phyloP scores from a whole-genome alignment of 2,888 invertebrate genomes.

The Apodemia mormo region DNA sequence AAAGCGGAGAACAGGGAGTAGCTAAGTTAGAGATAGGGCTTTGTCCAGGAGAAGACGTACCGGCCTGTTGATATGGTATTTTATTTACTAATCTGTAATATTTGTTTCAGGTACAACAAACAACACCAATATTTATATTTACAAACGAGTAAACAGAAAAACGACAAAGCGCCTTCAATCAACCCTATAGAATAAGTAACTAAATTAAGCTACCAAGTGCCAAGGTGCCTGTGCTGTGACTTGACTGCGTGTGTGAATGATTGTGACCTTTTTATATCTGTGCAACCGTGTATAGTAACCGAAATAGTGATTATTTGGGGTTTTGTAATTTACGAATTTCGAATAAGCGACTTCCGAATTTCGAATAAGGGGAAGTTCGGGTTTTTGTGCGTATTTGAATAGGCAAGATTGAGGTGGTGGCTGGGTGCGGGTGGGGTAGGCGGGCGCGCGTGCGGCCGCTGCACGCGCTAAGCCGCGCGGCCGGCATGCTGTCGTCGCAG shows the following conservation, averaged over 20 bases:
- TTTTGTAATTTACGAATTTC: background rate
- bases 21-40: too few relatives aligned
- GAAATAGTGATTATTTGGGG: background rate
- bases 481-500: slow-evolving; percentile 78
- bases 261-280: slow-evolving; percentile 24
- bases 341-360: too few relatives aligned
- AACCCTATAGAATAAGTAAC: slow-evolving; percentile 59
- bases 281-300: slow-evolving; percentile 10
- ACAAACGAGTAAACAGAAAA: slow-evolving; percentile 44
- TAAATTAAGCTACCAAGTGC: slow-evolving; percentile 56
- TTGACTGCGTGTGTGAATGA: slow-evolving; percentile 20
- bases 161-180: slow-evolving; percentile 71
- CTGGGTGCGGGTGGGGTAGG: slow-evolving; percentile 77
- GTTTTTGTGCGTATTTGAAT: slow-evolving; percentile 30
- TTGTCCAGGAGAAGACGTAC: too few relatives aligned
- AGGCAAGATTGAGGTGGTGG: slow-evolving; percentile 79
- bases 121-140: slow-evolving; percentile 41
- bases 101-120: slow-evolving; percentile 70
- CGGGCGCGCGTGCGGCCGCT: slow-evolving; percentile 79
- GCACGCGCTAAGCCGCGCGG: slow-evolving; percentile 73
- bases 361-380: background rate
- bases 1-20: too few relatives aligned
- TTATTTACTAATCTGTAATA: slow-evolving; percentile 8
- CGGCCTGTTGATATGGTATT: too few relatives aligned
- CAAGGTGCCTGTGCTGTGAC: slow-evolving; percentile 39